A percentile compares a stretch with the other conserved stretches of the same genome.
phyloP scores from a whole-genome alignment of 2,113 vertebrate genomes.

The Piprites chloris region DNA sequence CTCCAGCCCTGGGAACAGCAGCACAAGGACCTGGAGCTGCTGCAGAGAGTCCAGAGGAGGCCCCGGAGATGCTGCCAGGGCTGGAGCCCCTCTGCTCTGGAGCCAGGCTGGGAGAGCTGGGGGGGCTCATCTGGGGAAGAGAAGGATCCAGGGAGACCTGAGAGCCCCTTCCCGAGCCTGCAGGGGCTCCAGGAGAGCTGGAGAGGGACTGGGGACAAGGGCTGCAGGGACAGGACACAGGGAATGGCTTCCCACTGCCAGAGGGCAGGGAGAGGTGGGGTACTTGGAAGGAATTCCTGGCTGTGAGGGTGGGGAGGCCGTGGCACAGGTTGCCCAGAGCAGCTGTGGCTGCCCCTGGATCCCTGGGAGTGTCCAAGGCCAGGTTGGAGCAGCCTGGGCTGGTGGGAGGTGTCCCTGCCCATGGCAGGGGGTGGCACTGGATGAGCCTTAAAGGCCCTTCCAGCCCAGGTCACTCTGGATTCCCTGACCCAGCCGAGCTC shows the following conservation, averaged over 20 bases:
- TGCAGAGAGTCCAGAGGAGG: background rate
- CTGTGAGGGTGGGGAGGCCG: background rate
- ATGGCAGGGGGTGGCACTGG: background rate
- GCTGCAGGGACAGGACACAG: rapidly evolving
- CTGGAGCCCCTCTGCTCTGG: background rate
- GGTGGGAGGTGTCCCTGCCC: background rate
- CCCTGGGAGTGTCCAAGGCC: background rate
- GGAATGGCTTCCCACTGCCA: background rate
- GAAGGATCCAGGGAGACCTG: background rate
- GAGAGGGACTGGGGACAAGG: background rate
- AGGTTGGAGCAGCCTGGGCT: background rate
- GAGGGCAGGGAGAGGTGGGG: background rate
- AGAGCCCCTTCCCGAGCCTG: background rate
- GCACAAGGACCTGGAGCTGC: background rate
- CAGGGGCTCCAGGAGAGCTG: background rate
- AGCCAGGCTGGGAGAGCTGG: background rate
- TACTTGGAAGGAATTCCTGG: rapidly evolving
- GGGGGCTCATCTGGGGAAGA: background rate
- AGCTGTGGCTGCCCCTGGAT: background rate
- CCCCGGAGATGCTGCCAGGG: background rate
- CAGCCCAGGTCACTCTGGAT: background rate
- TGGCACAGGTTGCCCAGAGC: background rate
- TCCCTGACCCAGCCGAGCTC: background rate
- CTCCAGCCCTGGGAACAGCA: background rate
- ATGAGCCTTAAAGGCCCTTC: background rate